Conservation (phyloP, 2,888 invertebrate genomes). For the Apodemia zela region DNA sequence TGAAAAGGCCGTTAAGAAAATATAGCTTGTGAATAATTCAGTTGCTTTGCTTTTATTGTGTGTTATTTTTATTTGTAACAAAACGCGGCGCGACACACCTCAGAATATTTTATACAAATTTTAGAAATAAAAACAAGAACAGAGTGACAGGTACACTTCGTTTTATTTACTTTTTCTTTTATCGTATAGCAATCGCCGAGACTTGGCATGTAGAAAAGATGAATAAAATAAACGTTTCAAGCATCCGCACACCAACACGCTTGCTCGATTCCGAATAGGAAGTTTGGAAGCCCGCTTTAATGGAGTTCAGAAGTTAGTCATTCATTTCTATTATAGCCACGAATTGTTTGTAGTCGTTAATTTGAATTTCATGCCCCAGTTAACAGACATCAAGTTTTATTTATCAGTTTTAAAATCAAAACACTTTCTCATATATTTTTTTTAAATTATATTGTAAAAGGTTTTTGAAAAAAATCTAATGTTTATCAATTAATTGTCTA, state of each 20-base stretch:
- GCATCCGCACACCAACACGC: constrained; percentile 47
- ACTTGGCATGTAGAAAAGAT: constrained; percentile 62
- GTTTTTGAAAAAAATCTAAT: too few relatives aligned
- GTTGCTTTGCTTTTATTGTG: constrained; percentile 46
- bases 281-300: constrained; percentile 65
- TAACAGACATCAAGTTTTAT: constrained; percentile 60
- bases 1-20: constrained; percentile 23
- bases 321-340: constrained; percentile 68
- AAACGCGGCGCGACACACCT: constrained; percentile 60
- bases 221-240: constrained; percentile 75
- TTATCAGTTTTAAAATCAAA: constrained; percentile 45
- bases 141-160: constrained; percentile 77
- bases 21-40: constrained; percentile 27
- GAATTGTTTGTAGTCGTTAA: constrained; percentile 69
- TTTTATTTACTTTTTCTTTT: constrained; percentile 74
- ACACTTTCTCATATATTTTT: background rate
- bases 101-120: constrained; percentile 80
- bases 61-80: constrained; percentile 40
- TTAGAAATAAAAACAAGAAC: constrained; percentile 75
- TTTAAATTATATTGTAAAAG: background rate
- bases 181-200: constrained; percentile 68
- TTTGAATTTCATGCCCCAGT: constrained; percentile 68
- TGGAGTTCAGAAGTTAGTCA: constrained; percentile 70
- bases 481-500: too few relatives aligned
- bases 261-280: constrained; percentile 61